Evolutionary conservation across 2,888 invertebrate genomes (phyloP).

Genomic region (Caenorhabditis becei): DNA sequence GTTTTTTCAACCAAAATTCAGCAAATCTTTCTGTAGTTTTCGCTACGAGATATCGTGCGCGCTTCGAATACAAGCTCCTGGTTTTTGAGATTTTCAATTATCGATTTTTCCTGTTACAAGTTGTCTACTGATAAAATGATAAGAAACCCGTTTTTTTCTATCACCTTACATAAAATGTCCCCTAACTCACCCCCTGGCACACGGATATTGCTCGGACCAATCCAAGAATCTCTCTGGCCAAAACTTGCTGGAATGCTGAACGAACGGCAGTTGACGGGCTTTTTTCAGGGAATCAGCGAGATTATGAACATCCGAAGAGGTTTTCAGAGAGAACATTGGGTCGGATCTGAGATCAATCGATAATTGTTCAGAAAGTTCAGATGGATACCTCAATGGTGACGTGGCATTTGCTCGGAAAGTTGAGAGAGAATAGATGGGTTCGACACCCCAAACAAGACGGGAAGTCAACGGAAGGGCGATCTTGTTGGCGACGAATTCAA

Average conservation of each 20-base stretch:
- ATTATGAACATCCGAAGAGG: slow-evolving; percentile 44
- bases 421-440: slow-evolving; percentile 61
- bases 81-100: too few species aligned
- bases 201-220: slow-evolving; percentile 70
- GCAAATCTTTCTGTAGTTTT: too few species aligned
- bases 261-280: slow-evolving; percentile 72
- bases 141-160: too few species aligned
- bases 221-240: slow-evolving; percentile 80
- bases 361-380: background rate
- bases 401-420: slow-evolving; percentile 71
- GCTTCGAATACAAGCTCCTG: too few species aligned
- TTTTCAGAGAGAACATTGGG: slow-evolving; percentile 48
- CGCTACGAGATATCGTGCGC: too few species aligned
- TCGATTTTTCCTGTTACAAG: too few species aligned
- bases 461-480: slow-evolving; percentile 77
- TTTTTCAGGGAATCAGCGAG: slow-evolving; percentile 55
- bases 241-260: slow-evolving; percentile 72
- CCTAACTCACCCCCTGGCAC: slow-evolving; percentile 61
- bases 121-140: too few species aligned
- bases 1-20: too few species aligned
- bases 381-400: slow-evolving; percentile 54
- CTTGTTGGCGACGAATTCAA: slow-evolving; percentile 71
- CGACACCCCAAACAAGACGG: slow-evolving; percentile 78
- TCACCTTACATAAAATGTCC: too few species aligned
- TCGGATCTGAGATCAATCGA: slow-evolving; percentile 49